Evolutionary conservation across 2,888 invertebrate species (phyloP).

Genomic region (Plutella xylostella): DNA sequence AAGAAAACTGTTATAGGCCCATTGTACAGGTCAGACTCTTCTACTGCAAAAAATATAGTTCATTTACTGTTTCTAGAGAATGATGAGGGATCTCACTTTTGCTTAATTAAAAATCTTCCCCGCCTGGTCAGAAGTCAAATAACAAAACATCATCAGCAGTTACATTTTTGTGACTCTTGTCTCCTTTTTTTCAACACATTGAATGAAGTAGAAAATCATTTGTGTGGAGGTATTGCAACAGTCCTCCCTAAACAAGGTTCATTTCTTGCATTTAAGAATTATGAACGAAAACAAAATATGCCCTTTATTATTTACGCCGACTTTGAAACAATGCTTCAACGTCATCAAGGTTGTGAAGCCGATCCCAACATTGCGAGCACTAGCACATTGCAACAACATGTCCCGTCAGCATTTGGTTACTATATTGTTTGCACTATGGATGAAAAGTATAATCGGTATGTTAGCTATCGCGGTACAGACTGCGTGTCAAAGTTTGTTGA

Average conservation of each 20-base stretch:
- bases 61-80: background rate
- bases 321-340: conserved; percentile 10
- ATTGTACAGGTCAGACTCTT: conserved; percentile 4
- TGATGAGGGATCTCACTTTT: background rate
- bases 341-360: background rate
- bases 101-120: background rate
- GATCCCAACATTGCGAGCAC: background rate
- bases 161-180: conserved; percentile 6
- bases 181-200: conserved; percentile 4
- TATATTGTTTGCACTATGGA: background rate
- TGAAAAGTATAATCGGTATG: conserved; percentile 2
- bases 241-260: conserved; percentile 9
- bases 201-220: conserved; percentile 7
- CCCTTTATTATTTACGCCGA: conserved; percentile 11
- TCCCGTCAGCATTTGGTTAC: conserved; percentile 6
- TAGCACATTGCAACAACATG: background rate
- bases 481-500: conserved; percentile 7
- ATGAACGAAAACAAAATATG: conserved; percentile 12
- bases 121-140: background rate
- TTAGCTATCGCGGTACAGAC: conserved; percentile 6
- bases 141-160: background rate
- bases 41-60: background rate
- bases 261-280: conserved; percentile 12
- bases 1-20: conserved; percentile 3
- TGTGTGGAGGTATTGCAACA: conserved; percentile 6